Evolutionary conservation across 1,140 invertebrate species (phyloP).

Genomic region (Saxidomus purpurata): DNA sequence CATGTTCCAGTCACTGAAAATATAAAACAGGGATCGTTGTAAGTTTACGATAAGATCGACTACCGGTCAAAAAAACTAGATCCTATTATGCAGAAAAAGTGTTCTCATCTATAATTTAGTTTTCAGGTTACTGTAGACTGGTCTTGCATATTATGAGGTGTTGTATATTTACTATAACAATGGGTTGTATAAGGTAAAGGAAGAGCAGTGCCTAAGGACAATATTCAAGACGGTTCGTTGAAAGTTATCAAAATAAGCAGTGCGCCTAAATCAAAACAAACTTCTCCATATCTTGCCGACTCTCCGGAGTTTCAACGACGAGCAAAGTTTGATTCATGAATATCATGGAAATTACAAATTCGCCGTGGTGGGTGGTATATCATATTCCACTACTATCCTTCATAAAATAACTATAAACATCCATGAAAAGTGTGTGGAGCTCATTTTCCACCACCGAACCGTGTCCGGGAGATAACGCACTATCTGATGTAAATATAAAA

Average conservation of each 20-base stretch:
- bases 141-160: too few species aligned
- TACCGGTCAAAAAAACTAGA: too few species aligned
- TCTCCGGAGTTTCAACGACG: too few species aligned
- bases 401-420: slow-evolving; percentile 54
- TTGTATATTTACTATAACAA: too few species aligned
- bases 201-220: too few species aligned
- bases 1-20: slow-evolving; percentile 82
- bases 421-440: slow-evolving; percentile 29
- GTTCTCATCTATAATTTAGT: too few species aligned
- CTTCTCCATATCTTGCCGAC: neutral
- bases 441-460: slow-evolving; percentile 35
- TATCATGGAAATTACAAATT: slow-evolving; percentile 22
- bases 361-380: slow-evolving; percentile 52
- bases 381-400: slow-evolving; percentile 2
- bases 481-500: slow-evolving; percentile 54
- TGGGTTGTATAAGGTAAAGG: too few species aligned
- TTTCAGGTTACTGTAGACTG: too few species aligned
- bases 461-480: slow-evolving; percentile 16
- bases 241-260: neutral
- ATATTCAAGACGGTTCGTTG: neutral
- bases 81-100: too few species aligned
- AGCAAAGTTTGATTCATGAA: neutral
- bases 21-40: slow-evolving; percentile 49
- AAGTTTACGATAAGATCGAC: too few species aligned
- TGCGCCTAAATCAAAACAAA: neutral